Evolutionary conservation across 2,113 vertebrate genomes (phyloP).

Genomic region (Poeciliopsis turrubarensis): DNA sequence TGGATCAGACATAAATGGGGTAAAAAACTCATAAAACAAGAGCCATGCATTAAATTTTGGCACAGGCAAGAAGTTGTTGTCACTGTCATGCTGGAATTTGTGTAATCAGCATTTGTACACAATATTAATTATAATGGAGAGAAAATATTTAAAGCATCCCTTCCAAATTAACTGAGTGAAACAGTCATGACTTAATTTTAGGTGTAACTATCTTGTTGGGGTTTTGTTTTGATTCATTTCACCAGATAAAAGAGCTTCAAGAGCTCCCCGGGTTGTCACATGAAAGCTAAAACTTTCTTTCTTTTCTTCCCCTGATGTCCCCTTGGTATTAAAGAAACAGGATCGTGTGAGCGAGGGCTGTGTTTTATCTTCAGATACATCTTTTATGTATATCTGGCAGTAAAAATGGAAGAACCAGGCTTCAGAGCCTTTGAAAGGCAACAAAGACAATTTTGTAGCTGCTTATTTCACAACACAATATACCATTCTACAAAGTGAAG

Average conservation of each 20-base stretch:
- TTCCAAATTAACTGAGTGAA: not conserved
- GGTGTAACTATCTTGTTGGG: slow-evolving; percentile 20
- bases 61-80: slow-evolving; percentile 39
- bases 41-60: slow-evolving; percentile 30
- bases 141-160: not conserved
- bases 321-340: slow-evolving; percentile 25
- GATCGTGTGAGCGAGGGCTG: slow-evolving; percentile 15
- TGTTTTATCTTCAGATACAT: slow-evolving; percentile 49
- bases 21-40: slow-evolving; percentile 23
- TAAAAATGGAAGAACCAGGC: slow-evolving; percentile 28
- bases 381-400: slow-evolving; percentile 18
- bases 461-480: slow-evolving; percentile 30
- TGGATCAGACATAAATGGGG: slow-evolving; percentile 9
- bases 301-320: slow-evolving; percentile 28
- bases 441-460: slow-evolving; percentile 36
- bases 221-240: slow-evolving; percentile 37
- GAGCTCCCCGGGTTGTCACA: slow-evolving; percentile 47
- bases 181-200: not conserved
- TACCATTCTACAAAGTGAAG: slow-evolving; percentile 19
- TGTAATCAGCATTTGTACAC: slow-evolving; percentile 60
- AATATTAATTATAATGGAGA: not conserved
- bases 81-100: slow-evolving; percentile 44
- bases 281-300: slow-evolving; percentile 36
- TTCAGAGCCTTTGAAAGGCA: slow-evolving; percentile 36
- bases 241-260: slow-evolving; percentile 38